Conservation (phyloP, 2,888 invertebrate genomes). For the Nymphalis urticae region DNA sequence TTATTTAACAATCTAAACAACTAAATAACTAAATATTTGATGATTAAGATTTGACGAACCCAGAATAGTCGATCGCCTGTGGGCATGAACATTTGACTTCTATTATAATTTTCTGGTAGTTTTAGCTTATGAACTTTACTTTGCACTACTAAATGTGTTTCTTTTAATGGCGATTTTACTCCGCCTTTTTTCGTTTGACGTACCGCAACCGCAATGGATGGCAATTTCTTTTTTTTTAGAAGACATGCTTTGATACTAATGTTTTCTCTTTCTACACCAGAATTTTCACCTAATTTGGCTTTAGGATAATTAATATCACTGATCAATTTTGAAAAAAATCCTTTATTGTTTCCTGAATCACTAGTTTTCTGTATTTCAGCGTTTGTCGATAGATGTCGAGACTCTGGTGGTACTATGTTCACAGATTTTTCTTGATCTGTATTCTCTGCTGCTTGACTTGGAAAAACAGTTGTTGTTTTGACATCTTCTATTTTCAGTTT, state of each 20-base stretch:
- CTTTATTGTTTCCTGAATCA: conserved; percentile 34
- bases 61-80: conserved; percentile 70
- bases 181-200: conserved; percentile 30
- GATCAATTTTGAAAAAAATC: conserved; percentile 60
- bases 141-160: conserved; percentile 50
- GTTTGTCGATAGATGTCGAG: too few relatives aligned
- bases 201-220: conserved; percentile 49
- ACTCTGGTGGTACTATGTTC: conserved; percentile 55
- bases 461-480: conserved; percentile 56
- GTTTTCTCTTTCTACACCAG: conserved; percentile 38
- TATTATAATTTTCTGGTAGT: conserved; percentile 57
- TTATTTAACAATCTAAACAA: too few relatives aligned
- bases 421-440: conserved; percentile 60
- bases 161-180: conserved; percentile 42
- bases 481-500: conserved; percentile 61
- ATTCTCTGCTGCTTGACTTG: conserved; percentile 46
- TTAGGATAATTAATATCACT: conserved; percentile 62
- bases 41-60: conserved; percentile 54
- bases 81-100: conserved; percentile 70
- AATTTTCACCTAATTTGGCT: conserved; percentile 47
- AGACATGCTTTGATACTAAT: conserved; percentile 46
- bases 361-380: conserved; percentile 58
- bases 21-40: too few relatives aligned
- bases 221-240: conserved; percentile 42
- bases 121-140: conserved; percentile 54